Evolutionary conservation across 2,888 invertebrate species (phyloP), one percentile per base, ranked within the genome.

Genomic region (Palloptera scutellata): DNA sequence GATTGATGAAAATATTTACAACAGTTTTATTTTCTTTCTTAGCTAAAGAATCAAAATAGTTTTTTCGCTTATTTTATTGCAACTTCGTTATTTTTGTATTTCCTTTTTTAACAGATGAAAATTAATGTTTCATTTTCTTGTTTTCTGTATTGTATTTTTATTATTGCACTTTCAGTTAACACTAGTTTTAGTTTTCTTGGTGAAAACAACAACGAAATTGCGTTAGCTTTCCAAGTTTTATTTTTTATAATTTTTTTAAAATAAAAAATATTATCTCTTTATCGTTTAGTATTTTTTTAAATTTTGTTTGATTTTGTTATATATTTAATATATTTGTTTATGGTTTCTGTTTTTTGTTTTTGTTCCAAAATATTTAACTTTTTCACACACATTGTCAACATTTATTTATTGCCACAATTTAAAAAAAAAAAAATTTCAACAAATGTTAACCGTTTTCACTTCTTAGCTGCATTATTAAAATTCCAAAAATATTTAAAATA

Each of bases 1-100:
- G 43, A 69, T 71, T 71, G 71, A 70, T 75, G 75, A 77, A 80
- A 79, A 76, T 81, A 81, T 81, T 77, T 81, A 81, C 81, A 81
- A 81, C 77, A 81, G 81, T 77, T 73, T 69, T 61, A 74, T 72
- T 17, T 75, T 67, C 19, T 61, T 67, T 67, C 19, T 67, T 67
- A 58, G 63, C 41, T 53, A 64, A 62, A 53, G 43, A 61, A 54
- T 66, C 64, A 68, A 61, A 69, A 19, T 48, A 65, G n/a, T 51
- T 69, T 69, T 68, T 64, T 64, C 41, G 64, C 66, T 67, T 70
- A 66, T 69, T 68, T 72, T 75, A 64, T 70, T 68, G 66, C 70
- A 69, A 69, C 68, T 72, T 19, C 17, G 54, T 19, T 17, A 4
- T 54, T 54, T 72, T 68, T 70, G 66, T 70, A 68, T 72, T 72